phyloP scores from a whole-genome alignment of 2,888 invertebrate species.

The Ennomos fuscantarius region DNA sequence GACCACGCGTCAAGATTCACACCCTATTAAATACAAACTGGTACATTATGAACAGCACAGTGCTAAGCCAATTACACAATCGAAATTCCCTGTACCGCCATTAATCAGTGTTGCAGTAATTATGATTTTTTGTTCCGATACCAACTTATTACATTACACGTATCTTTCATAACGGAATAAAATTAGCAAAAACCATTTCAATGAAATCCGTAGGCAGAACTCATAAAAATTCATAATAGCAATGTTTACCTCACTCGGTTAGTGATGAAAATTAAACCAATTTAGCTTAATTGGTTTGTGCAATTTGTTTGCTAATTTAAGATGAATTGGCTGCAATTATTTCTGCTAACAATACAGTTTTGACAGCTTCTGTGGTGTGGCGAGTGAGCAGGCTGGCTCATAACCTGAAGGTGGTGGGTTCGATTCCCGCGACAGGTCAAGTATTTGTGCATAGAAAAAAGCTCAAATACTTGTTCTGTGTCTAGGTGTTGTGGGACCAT shows the following conservation, averaged over 20 bases:
- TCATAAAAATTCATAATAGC: slow-evolving; percentile 18
- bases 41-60: background rate
- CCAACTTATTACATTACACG: slow-evolving; percentile 4
- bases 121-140: slow-evolving; percentile 9
- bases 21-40: background rate
- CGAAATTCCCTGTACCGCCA: slow-evolving; percentile 8
- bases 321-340: background rate
- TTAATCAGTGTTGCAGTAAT: slow-evolving; percentile 20
- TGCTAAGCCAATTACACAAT: slow-evolving; percentile 5
- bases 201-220: slow-evolving; percentile 12
- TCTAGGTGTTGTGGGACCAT: no score
- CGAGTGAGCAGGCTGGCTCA: no score
- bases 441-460: no score
- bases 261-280: slow-evolving; percentile 6
- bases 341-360: background rate
- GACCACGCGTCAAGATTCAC: no score
- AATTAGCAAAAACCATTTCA: slow-evolving; percentile 11
- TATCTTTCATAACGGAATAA: slow-evolving; percentile 6
- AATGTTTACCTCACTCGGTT: slow-evolving; percentile 8
- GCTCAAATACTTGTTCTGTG: no score
- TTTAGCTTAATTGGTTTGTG: slow-evolving; percentile 3
- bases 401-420: no score
- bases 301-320: slow-evolving; percentile 1
- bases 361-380: no score
- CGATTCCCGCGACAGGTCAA: no score